phyloP scores from a whole-genome alignment of 1,140 invertebrate genomes.

The Listronotus bonariensis region DNA sequence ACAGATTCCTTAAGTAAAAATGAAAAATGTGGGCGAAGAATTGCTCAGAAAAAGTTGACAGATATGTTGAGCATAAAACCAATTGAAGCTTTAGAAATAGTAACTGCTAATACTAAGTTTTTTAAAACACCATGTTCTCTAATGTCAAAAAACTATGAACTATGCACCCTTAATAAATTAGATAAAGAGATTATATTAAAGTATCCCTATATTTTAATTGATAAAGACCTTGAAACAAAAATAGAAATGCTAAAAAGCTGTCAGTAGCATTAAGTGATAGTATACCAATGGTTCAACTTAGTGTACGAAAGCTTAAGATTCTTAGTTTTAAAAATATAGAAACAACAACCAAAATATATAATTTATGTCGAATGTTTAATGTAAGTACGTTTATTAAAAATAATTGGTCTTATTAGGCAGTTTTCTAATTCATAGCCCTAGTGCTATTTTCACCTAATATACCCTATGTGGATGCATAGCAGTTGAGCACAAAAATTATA shows the following conservation, averaged over 20 bases:
- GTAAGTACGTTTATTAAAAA: too few relatives aligned
- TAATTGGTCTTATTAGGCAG: too few relatives aligned
- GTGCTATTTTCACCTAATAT: too few relatives aligned
- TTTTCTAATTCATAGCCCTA: too few relatives aligned
- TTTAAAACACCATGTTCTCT: neutral
- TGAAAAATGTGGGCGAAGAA: too few relatives aligned
- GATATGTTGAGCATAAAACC: too few relatives aligned
- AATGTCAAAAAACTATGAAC: slow-evolving; percentile 36
- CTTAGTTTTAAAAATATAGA: slow-evolving; percentile 27
- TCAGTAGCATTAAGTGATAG: slow-evolving; percentile 33
- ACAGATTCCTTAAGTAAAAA: too few relatives aligned
- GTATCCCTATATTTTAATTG: slow-evolving; percentile 44
- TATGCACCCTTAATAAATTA: slow-evolving; percentile 39
- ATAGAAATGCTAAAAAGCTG: slow-evolving; percentile 40
- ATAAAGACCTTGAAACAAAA: slow-evolving; percentile 34
- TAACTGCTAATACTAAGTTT: slow-evolving; percentile 4
- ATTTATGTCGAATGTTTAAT: neutral
- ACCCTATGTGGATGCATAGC: too few relatives aligned
- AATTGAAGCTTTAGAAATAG: slow-evolving; percentile 3
- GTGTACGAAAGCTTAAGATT: slow-evolving; percentile 22
- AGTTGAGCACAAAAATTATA: too few relatives aligned
- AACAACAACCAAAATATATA: slow-evolving; percentile 5
- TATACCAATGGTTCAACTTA: slow-evolving; percentile 34
- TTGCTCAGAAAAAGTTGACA: too few relatives aligned
- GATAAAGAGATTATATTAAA: slow-evolving; percentile 35